Conservation (phyloP, 1,140 invertebrate genomes). For the Galleria mellonella region DNA sequence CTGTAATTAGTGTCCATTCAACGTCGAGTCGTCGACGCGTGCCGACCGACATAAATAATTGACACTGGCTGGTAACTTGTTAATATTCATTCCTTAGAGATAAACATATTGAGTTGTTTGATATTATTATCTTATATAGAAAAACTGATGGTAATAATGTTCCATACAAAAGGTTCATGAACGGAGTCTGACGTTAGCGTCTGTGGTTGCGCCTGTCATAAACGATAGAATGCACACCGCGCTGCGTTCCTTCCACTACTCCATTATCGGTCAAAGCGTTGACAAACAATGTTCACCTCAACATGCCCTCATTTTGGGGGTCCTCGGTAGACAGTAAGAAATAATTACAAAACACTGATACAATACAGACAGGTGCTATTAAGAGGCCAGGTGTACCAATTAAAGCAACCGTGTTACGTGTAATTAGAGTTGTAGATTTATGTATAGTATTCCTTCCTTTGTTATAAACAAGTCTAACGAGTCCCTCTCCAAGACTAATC, state of each 20-base stretch:
- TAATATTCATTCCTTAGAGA: not conserved
- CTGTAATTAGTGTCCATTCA: slow-evolving; percentile 38
- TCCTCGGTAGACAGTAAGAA: not conserved
- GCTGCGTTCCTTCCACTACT: slow-evolving; percentile 7
- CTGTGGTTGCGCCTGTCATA: slow-evolving; percentile 19
- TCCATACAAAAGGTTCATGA: slow-evolving; percentile 13
- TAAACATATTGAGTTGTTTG: no score
- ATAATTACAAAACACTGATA: no score
- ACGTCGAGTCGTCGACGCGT: slow-evolving; percentile 19
- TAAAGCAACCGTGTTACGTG: no score
- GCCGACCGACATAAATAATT: slow-evolving; percentile 17
- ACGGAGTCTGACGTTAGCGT: slow-evolving; percentile 5
- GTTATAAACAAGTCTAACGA: not conserved
- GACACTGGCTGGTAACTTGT: slow-evolving; percentile 1
- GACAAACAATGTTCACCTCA: slow-evolving; percentile 18
- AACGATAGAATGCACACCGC: slow-evolving; percentile 26
- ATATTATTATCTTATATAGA: no score
- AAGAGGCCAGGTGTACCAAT: no score
- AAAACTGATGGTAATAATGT: no score
- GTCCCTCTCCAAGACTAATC: slow-evolving; percentile 16
- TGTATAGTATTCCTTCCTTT: no score
- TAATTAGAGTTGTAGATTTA: no score
- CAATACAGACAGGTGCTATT: no score
- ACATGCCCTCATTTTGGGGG: not conserved
- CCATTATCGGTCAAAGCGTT: slow-evolving; percentile 21